A percentile compares a stretch with the other conserved stretches of the same genome.
Conservation (phyloP, 2,113 vertebrate genomes). For the Catharus minimus region DNA sequence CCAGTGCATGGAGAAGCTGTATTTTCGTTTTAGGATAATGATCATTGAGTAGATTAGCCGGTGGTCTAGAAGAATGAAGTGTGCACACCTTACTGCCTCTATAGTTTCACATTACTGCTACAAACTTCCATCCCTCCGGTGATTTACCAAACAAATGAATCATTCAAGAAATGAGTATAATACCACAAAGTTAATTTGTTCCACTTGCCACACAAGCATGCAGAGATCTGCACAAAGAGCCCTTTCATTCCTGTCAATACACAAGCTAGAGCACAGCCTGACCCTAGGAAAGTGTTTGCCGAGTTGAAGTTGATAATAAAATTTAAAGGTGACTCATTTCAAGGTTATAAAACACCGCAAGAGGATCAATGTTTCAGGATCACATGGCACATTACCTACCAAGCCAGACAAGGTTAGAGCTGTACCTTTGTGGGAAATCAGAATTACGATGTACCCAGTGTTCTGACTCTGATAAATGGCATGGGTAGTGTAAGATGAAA, state of each 20-base stretch:
- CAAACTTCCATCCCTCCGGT: background rate
- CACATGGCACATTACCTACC: background rate
- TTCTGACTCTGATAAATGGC: background rate
- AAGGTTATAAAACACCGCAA: background rate
- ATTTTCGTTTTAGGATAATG: background rate
- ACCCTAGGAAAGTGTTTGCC: background rate
- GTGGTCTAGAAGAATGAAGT: background rate
- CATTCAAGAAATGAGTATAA: background rate
- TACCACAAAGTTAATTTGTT: slow-evolving; percentile 1
- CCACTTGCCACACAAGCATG: background rate
- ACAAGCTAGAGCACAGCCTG: background rate
- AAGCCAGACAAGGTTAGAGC: background rate
- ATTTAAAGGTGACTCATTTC: background rate
- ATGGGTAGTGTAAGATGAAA: background rate
- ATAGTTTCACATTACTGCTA: background rate
- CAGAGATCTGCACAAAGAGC: background rate
- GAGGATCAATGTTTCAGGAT: background rate
- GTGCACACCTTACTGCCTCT: background rate
- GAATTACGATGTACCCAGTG: background rate
- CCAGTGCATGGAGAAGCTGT: background rate
- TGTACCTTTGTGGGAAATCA: background rate
- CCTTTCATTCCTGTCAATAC: background rate
- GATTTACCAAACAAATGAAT: background rate
- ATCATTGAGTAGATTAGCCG: background rate
- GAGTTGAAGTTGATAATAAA: background rate